phyloP scores from a whole-genome alignment of 2,797 vertebrate species.

The Channa striata region DNA sequence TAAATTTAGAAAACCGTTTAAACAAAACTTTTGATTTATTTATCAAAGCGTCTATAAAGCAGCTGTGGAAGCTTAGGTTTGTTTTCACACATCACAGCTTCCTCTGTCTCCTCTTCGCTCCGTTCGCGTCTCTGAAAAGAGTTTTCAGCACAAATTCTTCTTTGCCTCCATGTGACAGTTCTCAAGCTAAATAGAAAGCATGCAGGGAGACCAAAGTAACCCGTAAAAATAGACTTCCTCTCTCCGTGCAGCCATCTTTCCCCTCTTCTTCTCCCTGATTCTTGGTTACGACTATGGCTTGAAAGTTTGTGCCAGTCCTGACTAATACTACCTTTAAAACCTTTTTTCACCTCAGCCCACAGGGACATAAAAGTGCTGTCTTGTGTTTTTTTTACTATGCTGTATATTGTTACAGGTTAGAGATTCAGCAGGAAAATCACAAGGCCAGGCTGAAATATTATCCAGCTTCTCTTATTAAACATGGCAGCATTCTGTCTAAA shows the following conservation, averaged over 20 bases:
- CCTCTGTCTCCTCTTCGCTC: not conserved
- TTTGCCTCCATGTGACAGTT: conserved; percentile 27
- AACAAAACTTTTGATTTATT: not conserved
- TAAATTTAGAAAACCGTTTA: not conserved
- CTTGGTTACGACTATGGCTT: not conserved
- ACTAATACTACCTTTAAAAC: conserved; percentile 17
- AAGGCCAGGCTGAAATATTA: conserved; percentile 9
- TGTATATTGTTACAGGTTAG: conserved; percentile 11
- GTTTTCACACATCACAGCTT: conserved; percentile 27
- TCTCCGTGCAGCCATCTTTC: not conserved
- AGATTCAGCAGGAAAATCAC: conserved; percentile 21
- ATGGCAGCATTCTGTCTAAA: conserved; percentile 4
- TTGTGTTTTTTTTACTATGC: conserved; percentile 1
- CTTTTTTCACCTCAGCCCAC: conserved; percentile 16
- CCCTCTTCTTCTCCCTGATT: not conserved
- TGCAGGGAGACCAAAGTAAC: conserved; percentile 12
- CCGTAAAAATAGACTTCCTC: conserved; percentile 33
- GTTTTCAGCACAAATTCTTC: conserved; percentile 11
- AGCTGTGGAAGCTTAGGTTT: not conserved
- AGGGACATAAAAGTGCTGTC: conserved; percentile 15
- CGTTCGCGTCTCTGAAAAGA: conserved; percentile 1
- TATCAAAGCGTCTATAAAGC: not conserved
- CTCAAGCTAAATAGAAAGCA: conserved; percentile 25
- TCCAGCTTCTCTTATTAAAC: conserved; percentile 13
- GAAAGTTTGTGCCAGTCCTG: not conserved